Conservation (phyloP, 92 coral and sea anemone genomes). For the Phenganax stokvisi region DNA sequence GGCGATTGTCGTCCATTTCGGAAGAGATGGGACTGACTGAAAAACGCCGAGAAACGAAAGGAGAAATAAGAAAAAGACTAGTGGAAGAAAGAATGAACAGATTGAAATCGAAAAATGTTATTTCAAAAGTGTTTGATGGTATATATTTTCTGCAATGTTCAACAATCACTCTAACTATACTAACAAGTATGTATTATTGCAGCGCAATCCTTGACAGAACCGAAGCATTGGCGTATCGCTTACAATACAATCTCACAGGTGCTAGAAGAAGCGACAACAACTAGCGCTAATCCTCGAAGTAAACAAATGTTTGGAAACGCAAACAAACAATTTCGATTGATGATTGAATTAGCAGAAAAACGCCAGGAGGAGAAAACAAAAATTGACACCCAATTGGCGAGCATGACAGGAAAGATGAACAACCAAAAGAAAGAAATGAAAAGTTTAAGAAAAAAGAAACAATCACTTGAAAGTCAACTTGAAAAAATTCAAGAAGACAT, state of each 20-base stretch:
- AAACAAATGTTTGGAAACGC: conserved; percentile 53
- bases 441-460: conserved; percentile 64
- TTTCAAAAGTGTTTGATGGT: conserved; percentile 30
- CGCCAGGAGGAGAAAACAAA: conserved; percentile 51
- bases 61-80: conserved; percentile 24
- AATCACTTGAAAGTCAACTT: conserved; percentile 60
- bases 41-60: conserved; percentile 8
- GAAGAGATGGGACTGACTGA: conserved; percentile 19
- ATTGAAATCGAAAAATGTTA: conserved; percentile 21
- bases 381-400: conserved; percentile 41
- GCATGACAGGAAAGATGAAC: conserved; percentile 50
- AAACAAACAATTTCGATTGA: conserved; percentile 59
- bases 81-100: conserved; percentile 32
- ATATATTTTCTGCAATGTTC: not conserved
- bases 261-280: conserved; percentile 58
- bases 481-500: conserved; percentile 63
- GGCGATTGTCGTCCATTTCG: conserved; percentile 9
- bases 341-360: conserved; percentile 51
- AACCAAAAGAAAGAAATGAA: conserved; percentile 67
- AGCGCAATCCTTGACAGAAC: conserved; percentile 61
- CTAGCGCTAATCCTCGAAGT: conserved; percentile 59
- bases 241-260: conserved; percentile 30
- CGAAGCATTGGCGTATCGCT: conserved; percentile 62
- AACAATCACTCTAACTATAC: not conserved
- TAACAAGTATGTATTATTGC: not conserved